Evolutionary conservation across 2,113 vertebrate genomes (phyloP).

Genomic region (Lonchura striata): DNA sequence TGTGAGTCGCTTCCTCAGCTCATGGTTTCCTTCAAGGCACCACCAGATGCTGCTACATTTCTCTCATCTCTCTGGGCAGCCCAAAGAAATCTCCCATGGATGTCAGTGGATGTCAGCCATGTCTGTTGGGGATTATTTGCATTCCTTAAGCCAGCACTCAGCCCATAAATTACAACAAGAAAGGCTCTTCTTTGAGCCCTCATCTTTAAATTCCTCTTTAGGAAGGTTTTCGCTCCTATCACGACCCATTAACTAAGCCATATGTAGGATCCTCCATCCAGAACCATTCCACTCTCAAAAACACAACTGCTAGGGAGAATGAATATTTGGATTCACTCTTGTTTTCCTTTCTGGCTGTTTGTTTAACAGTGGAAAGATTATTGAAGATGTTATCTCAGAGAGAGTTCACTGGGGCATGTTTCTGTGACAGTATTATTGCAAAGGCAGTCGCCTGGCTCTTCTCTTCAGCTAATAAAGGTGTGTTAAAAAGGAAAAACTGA

Average conservation of each 20-base stretch:
- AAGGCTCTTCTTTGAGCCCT: conserved; percentile 1
- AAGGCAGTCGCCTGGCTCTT: background rate
- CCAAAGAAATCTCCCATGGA: background rate
- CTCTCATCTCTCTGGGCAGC: background rate
- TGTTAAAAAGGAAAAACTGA: background rate
- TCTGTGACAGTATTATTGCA: background rate
- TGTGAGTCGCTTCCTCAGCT: conserved; percentile 11
- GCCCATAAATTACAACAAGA: background rate
- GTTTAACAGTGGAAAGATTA: conserved; percentile 22
- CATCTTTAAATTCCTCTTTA: conserved; percentile 19
- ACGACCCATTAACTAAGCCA: conserved; percentile 58
- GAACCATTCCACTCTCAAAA: conserved; percentile 54
- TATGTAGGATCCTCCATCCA: conserved; percentile 42
- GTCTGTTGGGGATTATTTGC: background rate
- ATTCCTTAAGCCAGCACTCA: conserved; percentile 13
- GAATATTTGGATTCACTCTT: conserved; percentile 14
- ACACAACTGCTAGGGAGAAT: conserved; percentile 10
- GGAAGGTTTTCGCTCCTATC: conserved; percentile 1
- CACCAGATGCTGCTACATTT: background rate
- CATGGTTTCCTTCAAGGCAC: conserved; percentile 24
- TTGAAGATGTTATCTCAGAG: conserved; percentile 13
- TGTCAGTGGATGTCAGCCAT: background rate
- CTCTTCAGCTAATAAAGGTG: background rate
- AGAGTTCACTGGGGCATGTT: conserved; percentile 18
- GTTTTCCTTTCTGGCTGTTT: conserved; percentile 14